Evolutionary conservation across 1,140 invertebrate species (phyloP).

Genomic region (Gryon sp.): DNA sequence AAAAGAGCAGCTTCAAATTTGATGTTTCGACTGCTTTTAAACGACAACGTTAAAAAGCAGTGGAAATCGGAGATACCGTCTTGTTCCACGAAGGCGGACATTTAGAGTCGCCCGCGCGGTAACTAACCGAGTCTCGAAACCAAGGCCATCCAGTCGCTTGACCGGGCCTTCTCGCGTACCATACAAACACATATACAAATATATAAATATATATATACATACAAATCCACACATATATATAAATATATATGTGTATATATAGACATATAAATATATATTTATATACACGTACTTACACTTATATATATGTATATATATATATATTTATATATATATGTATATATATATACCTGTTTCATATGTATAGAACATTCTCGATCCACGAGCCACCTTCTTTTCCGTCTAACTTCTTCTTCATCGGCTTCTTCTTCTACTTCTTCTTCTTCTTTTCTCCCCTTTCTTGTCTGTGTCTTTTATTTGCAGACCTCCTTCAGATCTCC

Average conservation of each 20-base stretch:
- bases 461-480: constrained; percentile 2
- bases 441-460: constrained; percentile 13
- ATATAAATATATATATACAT: no score
- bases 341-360: no score
- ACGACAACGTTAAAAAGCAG: constrained; percentile 64
- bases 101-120: constrained; percentile 63
- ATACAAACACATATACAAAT: constrained; percentile 27
- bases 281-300: no score
- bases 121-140: constrained; percentile 66
- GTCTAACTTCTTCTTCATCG: constrained; percentile 35
- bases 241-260: no score
- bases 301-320: constrained; percentile 24
- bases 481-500: constrained; percentile 12
- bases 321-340: no score
- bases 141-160: constrained; percentile 66
- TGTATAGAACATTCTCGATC: constrained; percentile 53
- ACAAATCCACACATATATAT: no score
- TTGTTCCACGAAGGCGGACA: constrained; percentile 63
- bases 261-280: no score
- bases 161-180: constrained; percentile 46
- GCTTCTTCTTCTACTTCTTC: constrained; percentile 27
- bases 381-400: constrained; percentile 55
- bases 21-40: no score
- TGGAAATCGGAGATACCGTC: constrained; percentile 64
- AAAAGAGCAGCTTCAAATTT: no score